Base-by-base conservation (phyloP, 35 echinoderm and acorn worm genomes). In the Eucidaris tribuloides region DNA sequence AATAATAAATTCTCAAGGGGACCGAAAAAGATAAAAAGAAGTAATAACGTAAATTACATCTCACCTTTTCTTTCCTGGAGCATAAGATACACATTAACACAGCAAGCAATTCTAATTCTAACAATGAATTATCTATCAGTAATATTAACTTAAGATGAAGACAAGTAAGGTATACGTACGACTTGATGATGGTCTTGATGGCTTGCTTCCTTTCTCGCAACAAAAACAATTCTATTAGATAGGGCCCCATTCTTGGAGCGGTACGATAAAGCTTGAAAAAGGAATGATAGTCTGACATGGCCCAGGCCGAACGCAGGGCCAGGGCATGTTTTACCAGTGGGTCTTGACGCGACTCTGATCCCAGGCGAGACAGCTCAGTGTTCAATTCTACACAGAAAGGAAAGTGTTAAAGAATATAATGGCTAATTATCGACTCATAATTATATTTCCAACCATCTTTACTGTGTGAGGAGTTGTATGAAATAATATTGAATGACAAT, bases 171-270 rank as follows among this genome's bases (percentile, higher is more conserved):
- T n/a, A 81, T 89, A 98, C 95, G 79, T 97, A 98, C 95, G 95
- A 92, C 74, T 98, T 93, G 77, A 90, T 74, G 34, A 98, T 87
- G 5, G 74, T 43, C 61, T 92, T 82, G 25, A 92, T 15, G 1
- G 95, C 95, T 38, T 39, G 29, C 58, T 92, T 98, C 48, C 95
- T 56, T 76, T 98, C 90, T 28, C 95, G 57, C 25, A 86, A 86
- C 70, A 98, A 32, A 90, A 98, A 98, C 83, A 98, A 83, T 79
- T 98, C 95, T 50, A 98, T 89, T 33, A 98, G 64, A 62, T 93
- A 93, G 17, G 90, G 77, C 42, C 81, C 65, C 90, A 93, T 98
- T 81, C 80, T 79, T 43, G 90, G 86, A 34, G 95, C 90, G 59
- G 82, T 52, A 70, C 82, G 83, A 79, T 98, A 98, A 49, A 98